A percentile compares a stretch with the other conserved stretches of the same genome.
Evolutionary conservation across 2,797 vertebrate species (phyloP).

Genomic region (Poecile montanus): DNA sequence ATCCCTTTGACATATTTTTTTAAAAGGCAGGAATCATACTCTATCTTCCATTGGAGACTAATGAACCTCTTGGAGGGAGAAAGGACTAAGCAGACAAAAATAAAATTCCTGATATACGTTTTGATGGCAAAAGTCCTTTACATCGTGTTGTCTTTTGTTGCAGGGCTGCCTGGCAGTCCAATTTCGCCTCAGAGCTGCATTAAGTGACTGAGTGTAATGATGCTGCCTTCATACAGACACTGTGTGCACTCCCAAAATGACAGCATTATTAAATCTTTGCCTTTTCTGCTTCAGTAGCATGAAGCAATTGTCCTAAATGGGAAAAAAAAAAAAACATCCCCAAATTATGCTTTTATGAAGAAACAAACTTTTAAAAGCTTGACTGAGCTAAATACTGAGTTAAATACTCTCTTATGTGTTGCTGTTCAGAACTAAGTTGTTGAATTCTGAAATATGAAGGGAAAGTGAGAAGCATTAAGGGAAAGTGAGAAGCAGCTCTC

Average conservation of each 20-base stretch:
- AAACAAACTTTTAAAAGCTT: constrained; percentile 19
- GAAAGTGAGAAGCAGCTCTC: background rate
- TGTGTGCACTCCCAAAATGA: background rate
- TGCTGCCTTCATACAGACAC: background rate
- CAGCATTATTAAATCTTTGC: background rate
- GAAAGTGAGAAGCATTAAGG: background rate
- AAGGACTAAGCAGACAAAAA: constrained; percentile 7
- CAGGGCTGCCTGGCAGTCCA: background rate
- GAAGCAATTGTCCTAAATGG: background rate
- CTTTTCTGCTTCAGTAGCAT: background rate
- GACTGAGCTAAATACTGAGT: background rate
- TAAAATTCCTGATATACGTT: background rate
- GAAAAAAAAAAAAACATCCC: background rate
- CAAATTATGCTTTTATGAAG: background rate
- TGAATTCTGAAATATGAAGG: background rate
- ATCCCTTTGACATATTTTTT: constrained; percentile 14
- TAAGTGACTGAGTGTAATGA: background rate
- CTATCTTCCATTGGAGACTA: constrained; percentile 19
- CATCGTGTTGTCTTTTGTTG: background rate
- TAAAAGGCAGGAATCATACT: constrained; percentile 28
- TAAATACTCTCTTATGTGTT: background rate
- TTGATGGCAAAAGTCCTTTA: background rate
- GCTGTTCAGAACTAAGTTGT: background rate
- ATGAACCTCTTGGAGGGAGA: background rate
- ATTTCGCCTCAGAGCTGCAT: background rate